Evolutionary conservation across 2,888 invertebrate species (phyloP).

Genomic region (Argyresthia albistria): DNA sequence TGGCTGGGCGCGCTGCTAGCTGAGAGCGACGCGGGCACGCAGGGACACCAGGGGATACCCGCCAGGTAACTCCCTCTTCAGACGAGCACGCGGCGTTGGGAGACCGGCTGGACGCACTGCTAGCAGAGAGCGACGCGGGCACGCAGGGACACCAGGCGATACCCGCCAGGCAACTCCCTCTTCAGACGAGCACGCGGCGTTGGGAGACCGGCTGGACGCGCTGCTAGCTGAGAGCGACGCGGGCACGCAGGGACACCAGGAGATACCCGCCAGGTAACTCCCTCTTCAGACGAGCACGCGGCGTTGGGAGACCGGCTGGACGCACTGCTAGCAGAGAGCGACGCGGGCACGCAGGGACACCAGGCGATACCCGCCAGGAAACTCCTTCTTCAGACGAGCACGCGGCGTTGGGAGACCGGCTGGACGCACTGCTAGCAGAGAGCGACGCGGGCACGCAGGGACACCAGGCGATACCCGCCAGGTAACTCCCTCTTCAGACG

Average conservation of each 20-base stretch:
- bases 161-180: constrained; percentile 40
- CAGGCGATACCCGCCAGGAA: constrained; percentile 70
- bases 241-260: constrained; percentile 61
- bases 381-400: no score
- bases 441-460: constrained; percentile 69
- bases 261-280: constrained; percentile 59
- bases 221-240: constrained; percentile 76
- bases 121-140: constrained; percentile 76
- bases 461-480: constrained; percentile 72
- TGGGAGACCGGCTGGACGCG: constrained; percentile 77
- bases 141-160: constrained; percentile 68
- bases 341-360: constrained; percentile 57
- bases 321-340: constrained; percentile 79
- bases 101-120: constrained; percentile 74
- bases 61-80: constrained; percentile 25
- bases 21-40: constrained; percentile 72
- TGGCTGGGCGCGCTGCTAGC: constrained; percentile 76
- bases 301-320: constrained; percentile 79
- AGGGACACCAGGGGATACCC: constrained; percentile 72
- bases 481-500: no score
- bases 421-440: constrained; percentile 79
- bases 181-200: constrained; percentile 75
- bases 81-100: constrained; percentile 77
- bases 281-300: no score
- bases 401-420: constrained; percentile 78